Evolutionary conservation across 2,113 vertebrate genomes (phyloP), one percentile per base, ranked within the genome.

Genomic region (Xenotilapia leptura): DNA sequence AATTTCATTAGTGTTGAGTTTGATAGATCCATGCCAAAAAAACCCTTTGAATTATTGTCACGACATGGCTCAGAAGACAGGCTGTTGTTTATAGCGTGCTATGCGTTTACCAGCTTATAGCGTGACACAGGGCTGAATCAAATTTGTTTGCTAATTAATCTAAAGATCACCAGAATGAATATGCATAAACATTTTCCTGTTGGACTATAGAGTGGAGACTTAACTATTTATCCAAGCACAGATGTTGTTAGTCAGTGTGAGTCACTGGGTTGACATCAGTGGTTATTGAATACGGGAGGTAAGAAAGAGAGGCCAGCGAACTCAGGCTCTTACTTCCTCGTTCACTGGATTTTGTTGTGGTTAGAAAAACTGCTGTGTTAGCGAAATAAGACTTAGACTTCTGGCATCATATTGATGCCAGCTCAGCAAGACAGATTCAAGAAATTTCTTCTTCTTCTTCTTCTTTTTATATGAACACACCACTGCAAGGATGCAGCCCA

Each of bases 401-500:
- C 9, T 80, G 14, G 28, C 21, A 38, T 45, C 33, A 65, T 56
- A 45, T 79, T 19, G 36, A 21, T 33, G 73, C 15, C 15, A 45
- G 73, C 45, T 85, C 51, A 53, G 13, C 6, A 2, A 75, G 80
- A 54, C 36, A 13, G 8, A 45, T 56, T 83, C 80, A 42, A 31
- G n/a, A 68, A n/a, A 65, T 21, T 65, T 65, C 33, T 62, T 31
- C 11, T 28, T 28, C 28, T 28, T 28, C 28, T 60, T 33, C 28
- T 62, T 36, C 7, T 55, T 75, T 19, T 75, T 45, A 70, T 26
- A 73, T 5, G 6, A 26, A 75, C 0, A 2, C 5, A 82, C 89
- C 89, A 88, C 91, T 89, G 88, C 83, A 26, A 85, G 92, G 82
- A 93, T 92, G 93, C 93, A 95, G 91, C 93, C 93, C 86, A 81